phyloP scores from a whole-genome alignment of 2,113 vertebrate genomes.

The Xiphorhynchus elegans region DNA sequence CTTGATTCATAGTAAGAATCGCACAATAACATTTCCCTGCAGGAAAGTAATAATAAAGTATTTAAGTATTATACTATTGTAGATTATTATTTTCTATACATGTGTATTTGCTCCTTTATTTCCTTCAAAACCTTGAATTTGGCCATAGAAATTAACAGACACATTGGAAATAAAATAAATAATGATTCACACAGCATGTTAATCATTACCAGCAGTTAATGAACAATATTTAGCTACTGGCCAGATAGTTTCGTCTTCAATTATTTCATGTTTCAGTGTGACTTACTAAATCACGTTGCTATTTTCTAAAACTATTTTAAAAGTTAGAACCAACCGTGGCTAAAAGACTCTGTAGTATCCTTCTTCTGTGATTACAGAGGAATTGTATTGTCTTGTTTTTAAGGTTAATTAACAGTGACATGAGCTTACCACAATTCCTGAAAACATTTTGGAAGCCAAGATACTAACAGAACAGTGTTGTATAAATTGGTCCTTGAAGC shows the following conservation, averaged over 20 bases:
- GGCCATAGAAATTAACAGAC: neutral
- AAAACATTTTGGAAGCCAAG: neutral
- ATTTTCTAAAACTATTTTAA: neutral
- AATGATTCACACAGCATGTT: neutral
- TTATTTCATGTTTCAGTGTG: neutral
- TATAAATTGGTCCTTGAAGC: neutral
- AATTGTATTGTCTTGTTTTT: neutral
- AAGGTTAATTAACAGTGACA: conserved; percentile 13
- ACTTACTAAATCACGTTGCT: neutral
- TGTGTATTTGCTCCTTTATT: neutral
- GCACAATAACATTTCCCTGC: neutral
- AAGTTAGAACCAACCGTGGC: neutral
- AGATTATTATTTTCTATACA: neutral
- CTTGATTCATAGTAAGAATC: neutral
- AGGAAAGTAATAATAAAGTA: neutral
- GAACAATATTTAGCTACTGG: neutral
- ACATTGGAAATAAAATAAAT: neutral
- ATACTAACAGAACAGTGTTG: neutral
- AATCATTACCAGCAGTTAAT: neutral
- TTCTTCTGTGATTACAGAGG: neutral
- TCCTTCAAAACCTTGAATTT: neutral
- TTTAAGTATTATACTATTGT: neutral
- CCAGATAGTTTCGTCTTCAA: neutral
- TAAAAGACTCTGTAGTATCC: neutral
- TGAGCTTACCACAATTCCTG: neutral